Base-by-base conservation (phyloP, 2,888 invertebrate genomes). In the Tachina fera region DNA sequence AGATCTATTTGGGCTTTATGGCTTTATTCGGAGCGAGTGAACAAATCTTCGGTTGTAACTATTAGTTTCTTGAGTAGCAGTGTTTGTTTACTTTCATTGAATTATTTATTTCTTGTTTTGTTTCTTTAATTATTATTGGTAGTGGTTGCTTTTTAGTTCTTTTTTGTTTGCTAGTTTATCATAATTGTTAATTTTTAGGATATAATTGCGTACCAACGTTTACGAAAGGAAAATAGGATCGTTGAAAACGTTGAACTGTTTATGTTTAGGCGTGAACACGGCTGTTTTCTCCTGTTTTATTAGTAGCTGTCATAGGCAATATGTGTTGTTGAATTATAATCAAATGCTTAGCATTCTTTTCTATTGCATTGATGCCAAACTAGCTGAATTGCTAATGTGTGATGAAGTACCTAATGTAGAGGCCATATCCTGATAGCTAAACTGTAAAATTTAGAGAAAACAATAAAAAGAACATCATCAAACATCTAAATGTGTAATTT, bases 391-490 rank as follows among this genome's bases (percentile, higher is more conserved):
- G 92, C 94, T 94, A 89, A 94, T 94, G 89, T 95, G 94, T 87
- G 94, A 93, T 87, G 95, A 94, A 91, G 94, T 95, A 90, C 95
- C 95, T 88, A 95, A 92, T 63, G 95, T 95, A 77, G 95, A 95
- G 88, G 95, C 95, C 91, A 95, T 93, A 91, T 95, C 95, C 92
- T 96, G 96, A 93, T 96, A 96, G 88, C 97, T 97, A 94, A 98
- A 98, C 94, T 97, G 96, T 88, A 85, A 79, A 60, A 19, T 68
- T 10, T 0, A 71, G 51, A 13, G 22, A 2, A 67, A 16, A 47
- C 22, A 70, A 56, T 43, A 16, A n/a, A 19, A 39, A 31, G 2
- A 31, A 58, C 3, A 19, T 9, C 10, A 63, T 45, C 31, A 45
- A 22, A 16, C 10, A 8, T 67, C 9, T 8, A 13, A 1, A 49